Evolutionary conservation across 2,113 vertebrate species (phyloP), one percentile per base, ranked within the genome.

Genomic region (Orientallactaga bullata): DNA sequence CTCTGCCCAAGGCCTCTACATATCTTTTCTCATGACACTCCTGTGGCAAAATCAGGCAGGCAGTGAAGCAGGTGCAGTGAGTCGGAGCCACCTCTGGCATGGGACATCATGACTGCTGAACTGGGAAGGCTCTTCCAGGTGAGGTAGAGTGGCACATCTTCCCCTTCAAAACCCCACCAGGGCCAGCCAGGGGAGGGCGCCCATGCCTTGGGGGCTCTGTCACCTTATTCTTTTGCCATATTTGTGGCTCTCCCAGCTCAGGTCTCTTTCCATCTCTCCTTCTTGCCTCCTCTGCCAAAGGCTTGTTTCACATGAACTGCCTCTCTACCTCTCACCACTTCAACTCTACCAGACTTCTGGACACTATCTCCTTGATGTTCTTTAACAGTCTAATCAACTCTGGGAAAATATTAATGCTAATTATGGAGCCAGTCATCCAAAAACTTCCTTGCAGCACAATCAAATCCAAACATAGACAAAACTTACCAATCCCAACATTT

Each of bases 41-140:
- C 58, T 21, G 65, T 30, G 11, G 47, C 42, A 16, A 20, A 58
- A 26, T 17, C 42, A 42, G 84, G 87, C 7, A 71, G 32, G 35
- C 9, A 63, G 73, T 10, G 39, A 20, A n/a, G 55, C 30, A 9
- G 4, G 2, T 15, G n/a, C 7, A 28, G 7, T 2, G 10, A 20
- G 3, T 42, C 58, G 4, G 5, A 21, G 39, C n/a, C 2, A 1
- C 2, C 26, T 39, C 3, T 3, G 0, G 66, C 58, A 28, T 5
- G 2, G 58, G 35, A 12, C 74, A 51, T 16, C 32, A 61, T 30
- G 66, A 47, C 42, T 58, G 51, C 28, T 24, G 68, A 69, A 17
- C 16, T 18, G 0, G 0, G 15, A 65, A 81, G n/a, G 47, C 7
- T 37, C 39, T 61, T 66, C 79, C 0, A 3, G 13, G 11, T 6